These are phyloP conservation scores for Leptopterna dolabrata DNA, from an alignment of 2,888 invertebrate genomes.

Conservation along the genomic window DNA sequence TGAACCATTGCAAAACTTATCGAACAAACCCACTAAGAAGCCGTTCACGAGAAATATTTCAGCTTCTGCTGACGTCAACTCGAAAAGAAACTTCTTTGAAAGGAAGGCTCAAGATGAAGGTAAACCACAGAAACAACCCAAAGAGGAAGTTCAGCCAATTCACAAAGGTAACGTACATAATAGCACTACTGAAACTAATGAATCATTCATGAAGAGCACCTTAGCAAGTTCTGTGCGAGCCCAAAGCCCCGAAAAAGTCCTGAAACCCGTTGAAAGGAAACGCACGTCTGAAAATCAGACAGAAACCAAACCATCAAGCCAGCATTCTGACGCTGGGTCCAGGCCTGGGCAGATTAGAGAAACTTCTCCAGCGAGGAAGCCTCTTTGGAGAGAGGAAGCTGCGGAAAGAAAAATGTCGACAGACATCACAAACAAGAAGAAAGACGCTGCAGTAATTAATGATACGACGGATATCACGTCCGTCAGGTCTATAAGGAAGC, in stretches of 20 bases:
- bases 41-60: slow-evolving; percentile 26
- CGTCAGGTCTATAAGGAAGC: background rate
- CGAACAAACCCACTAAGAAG: background rate
- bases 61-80: slow-evolving; percentile 58
- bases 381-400: background rate
- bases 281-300: background rate
- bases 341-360: background rate
- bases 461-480: slow-evolving; percentile 36
- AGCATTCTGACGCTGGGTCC: slow-evolving; percentile 17
- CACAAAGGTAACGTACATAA: slow-evolving; percentile 51
- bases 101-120: slow-evolving; percentile 60
- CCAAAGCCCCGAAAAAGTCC: slow-evolving; percentile 54
- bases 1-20: slow-evolving; percentile 1
- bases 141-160: slow-evolving; percentile 31
- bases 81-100: slow-evolving; percentile 62
- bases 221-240: slow-evolving; percentile 46
- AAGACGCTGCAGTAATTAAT: slow-evolving; percentile 28
- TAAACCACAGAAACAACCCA: background rate
- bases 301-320: background rate
- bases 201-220: slow-evolving; percentile 54
- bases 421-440: background rate
- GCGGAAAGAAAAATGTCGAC: slow-evolving; percentile 44
- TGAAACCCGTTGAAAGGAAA: slow-evolving; percentile 38
- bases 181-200: slow-evolving; percentile 25
- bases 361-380: background rate